Base-by-base conservation (phyloP, 2,888 invertebrate species). In the Schizotus pectinicornis region DNA sequence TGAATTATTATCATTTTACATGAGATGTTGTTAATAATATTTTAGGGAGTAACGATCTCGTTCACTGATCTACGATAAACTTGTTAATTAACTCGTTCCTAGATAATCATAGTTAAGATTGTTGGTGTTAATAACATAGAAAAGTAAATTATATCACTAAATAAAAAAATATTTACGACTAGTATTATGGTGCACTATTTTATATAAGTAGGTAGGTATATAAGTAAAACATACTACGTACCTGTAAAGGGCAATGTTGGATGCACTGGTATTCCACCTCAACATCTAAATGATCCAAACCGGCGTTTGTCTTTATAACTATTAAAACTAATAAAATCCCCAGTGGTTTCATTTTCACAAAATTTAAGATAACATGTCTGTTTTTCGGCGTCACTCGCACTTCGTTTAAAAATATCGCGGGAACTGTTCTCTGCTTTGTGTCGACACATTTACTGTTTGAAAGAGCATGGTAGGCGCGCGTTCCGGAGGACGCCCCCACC, bases 231-330 rank as follows among this genome's bases (percentile, higher is more conserved):
- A 7, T n/a, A n/a, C n/a, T n/a, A n/a, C 33, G 33, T 71, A 77
- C 77, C 74, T 77, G 75, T 13, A 72, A 57, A 14, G 76, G 73
- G 53, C 78, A 78, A 65, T 73, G 70, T 59, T 75, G 71, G 2
- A 72, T 67, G 52, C 78, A 78, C 46, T 75, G 67, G 46, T 67
- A 63, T 55, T 77, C 75, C 22, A 77, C 74, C 61, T 72, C 69
- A 33, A 50, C 59, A 46, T 64, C 64, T 42, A 60, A 58, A 60
- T 59, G 54, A 52, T 67, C 62, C 48, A 62, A 58, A 61, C 57
- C 58, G 32, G 39, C 56, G 12, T 30, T 51, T 51, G 30, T 54
- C 39, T 50, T 53, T 32, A 48, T 47, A 33, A 56, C 31, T 31
- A 56, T 13, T 9, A 64, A 33, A 13, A 46, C 31, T 14, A 54